These are phyloP conservation scores for Calidris pugnax DNA, from an alignment of 2,113 vertebrate species.

Conservation along the genomic window DNA sequence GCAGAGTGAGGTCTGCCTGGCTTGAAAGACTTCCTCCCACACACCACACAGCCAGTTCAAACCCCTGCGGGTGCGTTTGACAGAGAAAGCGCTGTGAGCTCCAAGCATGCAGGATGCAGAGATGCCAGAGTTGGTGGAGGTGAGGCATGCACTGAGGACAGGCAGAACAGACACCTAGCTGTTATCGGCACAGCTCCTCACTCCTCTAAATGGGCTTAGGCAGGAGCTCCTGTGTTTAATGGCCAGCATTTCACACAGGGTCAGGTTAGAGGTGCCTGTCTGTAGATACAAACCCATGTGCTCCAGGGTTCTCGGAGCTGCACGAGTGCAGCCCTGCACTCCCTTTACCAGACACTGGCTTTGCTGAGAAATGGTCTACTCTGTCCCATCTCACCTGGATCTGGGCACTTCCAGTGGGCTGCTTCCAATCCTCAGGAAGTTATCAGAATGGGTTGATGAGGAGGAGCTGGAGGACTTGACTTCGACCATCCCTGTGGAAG, in stretches of 20 bases:
- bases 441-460: constrained; percentile 93
- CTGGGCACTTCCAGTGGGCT: constrained; percentile 94
- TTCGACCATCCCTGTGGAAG: constrained; percentile 75
- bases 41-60: neutral
- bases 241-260: neutral
- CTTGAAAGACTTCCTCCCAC: neutral
- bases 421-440: constrained; percentile 85
- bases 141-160: neutral
- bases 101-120: constrained; percentile 2
- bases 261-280: neutral
- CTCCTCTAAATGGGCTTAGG: neutral
- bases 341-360: neutral
- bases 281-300: neutral
- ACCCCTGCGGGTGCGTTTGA: neutral
- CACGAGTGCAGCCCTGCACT: neutral
- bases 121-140: neutral
- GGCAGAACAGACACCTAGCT: neutral
- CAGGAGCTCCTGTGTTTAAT: neutral
- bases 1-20: neutral
- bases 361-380: constrained; percentile 1
- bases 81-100: neutral
- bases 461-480: constrained; percentile 92
- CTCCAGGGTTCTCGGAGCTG: neutral
- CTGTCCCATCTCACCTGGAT: constrained; percentile 79
- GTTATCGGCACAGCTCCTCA: neutral